Base-by-base conservation (phyloP, 2,797 vertebrate genomes). In the Sorex maritimensis region DNA sequence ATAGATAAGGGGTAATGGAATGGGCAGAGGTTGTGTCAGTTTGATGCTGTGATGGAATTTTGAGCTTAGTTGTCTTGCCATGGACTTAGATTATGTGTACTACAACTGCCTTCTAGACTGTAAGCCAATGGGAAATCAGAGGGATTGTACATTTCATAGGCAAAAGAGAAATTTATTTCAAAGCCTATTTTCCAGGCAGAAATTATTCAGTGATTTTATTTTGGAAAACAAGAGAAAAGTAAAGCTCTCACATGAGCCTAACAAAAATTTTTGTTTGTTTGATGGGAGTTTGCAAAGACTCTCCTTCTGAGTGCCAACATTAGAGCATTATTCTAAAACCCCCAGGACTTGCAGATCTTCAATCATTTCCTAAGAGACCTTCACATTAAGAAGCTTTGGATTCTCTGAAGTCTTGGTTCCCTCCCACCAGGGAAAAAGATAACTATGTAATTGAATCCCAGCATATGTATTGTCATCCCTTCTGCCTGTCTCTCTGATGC, bases 401-500 rank as follows among this genome's bases (percentile, higher is more conserved):
- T 95, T 88, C 89, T 83, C 63, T 46, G n/a, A 26, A 38, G 23
- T 72, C 69, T 38, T 0, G 8, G 38, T 85, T 93, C 89, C 85
- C 81, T 92, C 82, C 94, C 94, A 91, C 93, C 89, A 95, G 88
- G 94, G 91, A 88, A 85, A 93, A 89, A 95, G 63, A 58, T 93
- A 88, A 79, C 88, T 46, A 75, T 94, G 96, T 95, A 97, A 97
- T 63, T 88, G 91, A 95, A 96, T 90, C 94, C 81, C n/a, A 63
- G 82, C 52, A 21, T 75, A 81, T 73, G 94, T 91, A 81, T 85
- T 94, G 90, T 93, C 94, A 82, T 91, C 85, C 82, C 81, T 95
- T 67, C 79, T 38, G 80, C 85, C 89, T 90, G 86, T 65, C 75
- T 44, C 72, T 89, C 91, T 79, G 46, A 80, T 83, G 87, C 84